A percentile compares a stretch with the other conserved stretches of the same genome.
These are phyloP conservation scores for Boloria euphrosyne DNA, from an alignment of 2,888 invertebrate genomes.

Conservation along the genomic window DNA sequence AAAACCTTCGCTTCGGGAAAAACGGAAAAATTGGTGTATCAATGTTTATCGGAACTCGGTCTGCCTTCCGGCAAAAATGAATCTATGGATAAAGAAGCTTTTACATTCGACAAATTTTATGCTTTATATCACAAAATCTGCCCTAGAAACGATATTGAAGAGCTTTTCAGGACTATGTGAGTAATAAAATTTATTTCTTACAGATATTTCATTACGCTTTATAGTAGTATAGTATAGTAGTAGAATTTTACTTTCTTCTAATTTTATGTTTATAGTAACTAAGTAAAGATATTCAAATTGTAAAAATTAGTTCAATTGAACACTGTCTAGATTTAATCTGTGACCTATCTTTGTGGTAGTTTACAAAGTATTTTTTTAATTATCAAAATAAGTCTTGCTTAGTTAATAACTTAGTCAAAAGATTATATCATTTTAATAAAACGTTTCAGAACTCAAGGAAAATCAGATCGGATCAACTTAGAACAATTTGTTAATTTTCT, in stretches of 20 bases:
- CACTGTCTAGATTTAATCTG: too few relatives aligned
- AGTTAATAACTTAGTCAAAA: too few relatives aligned
- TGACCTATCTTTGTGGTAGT: too few relatives aligned
- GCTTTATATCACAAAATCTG: conserved; percentile 99
- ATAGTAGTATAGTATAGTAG: too few relatives aligned
- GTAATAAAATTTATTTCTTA: conserved; percentile 52
- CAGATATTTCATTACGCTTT: not conserved
- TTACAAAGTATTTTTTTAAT: too few relatives aligned
- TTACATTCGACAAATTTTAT: conserved; percentile 99
- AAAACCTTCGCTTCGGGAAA: conserved; percentile 99
- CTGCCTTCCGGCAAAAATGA: conserved; percentile 98
- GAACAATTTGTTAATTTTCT: conserved; percentile 95
- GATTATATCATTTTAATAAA: not conserved
- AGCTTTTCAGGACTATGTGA: conserved; percentile 97
- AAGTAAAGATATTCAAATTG: too few relatives aligned
- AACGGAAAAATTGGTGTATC: conserved; percentile 98
- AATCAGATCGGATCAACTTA: conserved; percentile 92
- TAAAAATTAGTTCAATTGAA: too few relatives aligned
- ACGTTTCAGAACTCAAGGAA: conserved; percentile 90
- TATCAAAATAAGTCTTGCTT: too few relatives aligned
- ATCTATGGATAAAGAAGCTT: conserved; percentile 95
- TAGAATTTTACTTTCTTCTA: too few relatives aligned
- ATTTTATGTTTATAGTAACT: too few relatives aligned
- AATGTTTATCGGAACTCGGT: conserved; percentile 95
- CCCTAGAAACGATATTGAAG: conserved; percentile 99